phyloP scores from a whole-genome alignment of 2,113 vertebrate species.

The Cyanoliseus patagonus region DNA sequence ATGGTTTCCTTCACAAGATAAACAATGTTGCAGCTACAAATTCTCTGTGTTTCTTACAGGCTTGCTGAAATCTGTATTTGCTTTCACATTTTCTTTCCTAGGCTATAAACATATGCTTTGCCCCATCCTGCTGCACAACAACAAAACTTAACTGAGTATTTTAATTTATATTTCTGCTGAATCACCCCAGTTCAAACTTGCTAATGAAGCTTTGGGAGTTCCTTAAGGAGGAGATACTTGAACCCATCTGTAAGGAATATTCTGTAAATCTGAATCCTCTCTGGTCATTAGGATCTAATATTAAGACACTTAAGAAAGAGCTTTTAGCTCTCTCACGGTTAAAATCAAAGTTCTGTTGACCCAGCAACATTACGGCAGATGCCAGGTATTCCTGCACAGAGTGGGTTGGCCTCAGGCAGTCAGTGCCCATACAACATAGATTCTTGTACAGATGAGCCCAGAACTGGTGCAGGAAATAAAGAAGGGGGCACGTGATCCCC shows the following conservation, averaged over 20 bases:
- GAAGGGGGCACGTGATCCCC: neutral
- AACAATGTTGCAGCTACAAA: conserved; percentile 41
- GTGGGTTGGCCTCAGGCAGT: neutral
- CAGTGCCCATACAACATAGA: neutral
- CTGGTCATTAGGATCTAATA: neutral
- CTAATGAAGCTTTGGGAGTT: neutral
- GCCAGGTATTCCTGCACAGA: neutral
- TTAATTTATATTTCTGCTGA: neutral
- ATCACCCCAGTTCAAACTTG: neutral
- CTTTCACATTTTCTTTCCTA: neutral
- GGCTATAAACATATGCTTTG: conserved; percentile 10
- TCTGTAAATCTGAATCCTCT: neutral
- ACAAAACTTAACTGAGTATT: neutral
- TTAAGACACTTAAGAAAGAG: neutral
- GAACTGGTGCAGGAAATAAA: neutral
- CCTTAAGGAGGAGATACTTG: neutral
- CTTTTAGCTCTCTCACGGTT: neutral
- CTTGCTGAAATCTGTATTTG: conserved; percentile 28
- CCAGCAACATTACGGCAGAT: neutral
- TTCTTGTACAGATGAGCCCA: neutral
- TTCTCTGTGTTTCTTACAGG: conserved; percentile 15
- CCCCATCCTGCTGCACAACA: neutral
- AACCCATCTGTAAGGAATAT: neutral
- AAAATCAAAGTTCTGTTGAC: neutral
- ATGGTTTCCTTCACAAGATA: conserved; percentile 33